Conservation (phyloP, 2,797 vertebrate species). For the Sorex maritimensis region DNA sequence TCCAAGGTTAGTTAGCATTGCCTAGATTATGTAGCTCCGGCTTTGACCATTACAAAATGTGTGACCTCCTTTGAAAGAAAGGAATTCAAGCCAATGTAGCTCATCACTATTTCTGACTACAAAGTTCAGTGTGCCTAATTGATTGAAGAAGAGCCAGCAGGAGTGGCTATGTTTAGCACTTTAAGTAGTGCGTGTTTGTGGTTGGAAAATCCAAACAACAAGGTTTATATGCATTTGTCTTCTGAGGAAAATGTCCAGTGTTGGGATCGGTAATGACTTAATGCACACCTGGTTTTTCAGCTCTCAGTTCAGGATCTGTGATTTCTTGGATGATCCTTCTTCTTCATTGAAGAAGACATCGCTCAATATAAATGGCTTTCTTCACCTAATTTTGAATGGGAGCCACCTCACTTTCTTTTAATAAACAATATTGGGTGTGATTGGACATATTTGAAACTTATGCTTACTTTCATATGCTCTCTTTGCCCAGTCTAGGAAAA, state of each 20-base stretch:
- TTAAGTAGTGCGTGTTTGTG: neutral
- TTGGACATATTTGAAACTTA: slow-evolving; percentile 52
- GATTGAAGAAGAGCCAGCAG: neutral
- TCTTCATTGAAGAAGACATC: slow-evolving; percentile 17
- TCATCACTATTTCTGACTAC: neutral
- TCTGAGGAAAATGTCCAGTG: neutral
- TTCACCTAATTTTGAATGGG: slow-evolving; percentile 40
- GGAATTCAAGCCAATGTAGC: neutral
- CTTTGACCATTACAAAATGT: slow-evolving; percentile 4
- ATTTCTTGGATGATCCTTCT: neutral
- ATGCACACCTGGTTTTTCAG: neutral
- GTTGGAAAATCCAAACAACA: neutral
- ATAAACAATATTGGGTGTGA: neutral
- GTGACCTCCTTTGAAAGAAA: neutral
- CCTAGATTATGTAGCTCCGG: neutral
- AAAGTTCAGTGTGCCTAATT: neutral
- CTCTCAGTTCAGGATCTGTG: neutral
- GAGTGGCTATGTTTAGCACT: neutral
- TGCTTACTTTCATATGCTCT: neutral
- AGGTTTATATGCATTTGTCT: neutral
- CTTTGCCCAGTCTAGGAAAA: neutral
- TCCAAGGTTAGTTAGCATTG: neutral
- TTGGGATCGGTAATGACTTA: neutral
- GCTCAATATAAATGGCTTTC: neutral
- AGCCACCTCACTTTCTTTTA: neutral